Percentiles rank a stretch among this genome's conserved stretches.
Evolutionary conservation across 2,888 invertebrate species (phyloP).

Genomic region (Himalopsyche tibetana): DNA sequence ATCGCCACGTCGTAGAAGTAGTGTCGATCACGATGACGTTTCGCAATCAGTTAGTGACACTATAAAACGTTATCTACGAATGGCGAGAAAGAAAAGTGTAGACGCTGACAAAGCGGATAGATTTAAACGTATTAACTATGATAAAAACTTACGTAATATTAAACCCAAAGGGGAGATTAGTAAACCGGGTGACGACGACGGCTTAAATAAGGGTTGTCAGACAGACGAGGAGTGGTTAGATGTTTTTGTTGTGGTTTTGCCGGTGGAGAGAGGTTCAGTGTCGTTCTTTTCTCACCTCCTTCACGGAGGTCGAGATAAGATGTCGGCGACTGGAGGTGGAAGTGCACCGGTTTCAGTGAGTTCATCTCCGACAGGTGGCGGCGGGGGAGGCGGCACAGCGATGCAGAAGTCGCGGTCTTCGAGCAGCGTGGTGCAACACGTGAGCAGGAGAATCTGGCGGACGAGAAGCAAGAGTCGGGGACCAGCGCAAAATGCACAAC

Average conservation of each 20-base stretch:
- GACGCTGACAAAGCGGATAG: conserved; percentile 88
- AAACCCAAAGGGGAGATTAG: conserved; percentile 86
- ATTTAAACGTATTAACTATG: conserved; percentile 92
- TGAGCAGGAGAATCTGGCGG: conserved; percentile 90
- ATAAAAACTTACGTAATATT: conserved; percentile 88
- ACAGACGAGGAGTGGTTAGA: conserved; percentile 87
- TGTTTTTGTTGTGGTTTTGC: conserved; percentile 71
- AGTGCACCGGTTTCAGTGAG: conserved; percentile 68
- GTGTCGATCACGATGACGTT: conserved; percentile 89
- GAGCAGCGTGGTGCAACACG: conserved; percentile 90
- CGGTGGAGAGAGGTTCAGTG: conserved; percentile 72
- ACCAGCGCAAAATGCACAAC: conserved; percentile 67
- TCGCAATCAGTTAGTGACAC: conserved; percentile 92
- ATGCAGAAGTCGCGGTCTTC: conserved; percentile 95
- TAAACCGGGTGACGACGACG: conserved; percentile 87
- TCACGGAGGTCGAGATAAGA: conserved; percentile 69
- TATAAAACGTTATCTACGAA: conserved; percentile 89
- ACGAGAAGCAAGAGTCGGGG: conserved; percentile 88
- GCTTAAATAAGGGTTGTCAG: conserved; percentile 85
- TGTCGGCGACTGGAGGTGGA: conserved; percentile 66
- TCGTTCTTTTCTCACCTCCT: conserved; percentile 72
- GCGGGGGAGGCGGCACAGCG: conserved; percentile 77
- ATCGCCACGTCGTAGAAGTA: conserved; percentile 81
- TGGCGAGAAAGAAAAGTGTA: conserved; percentile 92
- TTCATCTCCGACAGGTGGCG: conserved; percentile 67